Base-by-base conservation (phyloP, 2,888 invertebrate species). In the Theretra japonica region DNA sequence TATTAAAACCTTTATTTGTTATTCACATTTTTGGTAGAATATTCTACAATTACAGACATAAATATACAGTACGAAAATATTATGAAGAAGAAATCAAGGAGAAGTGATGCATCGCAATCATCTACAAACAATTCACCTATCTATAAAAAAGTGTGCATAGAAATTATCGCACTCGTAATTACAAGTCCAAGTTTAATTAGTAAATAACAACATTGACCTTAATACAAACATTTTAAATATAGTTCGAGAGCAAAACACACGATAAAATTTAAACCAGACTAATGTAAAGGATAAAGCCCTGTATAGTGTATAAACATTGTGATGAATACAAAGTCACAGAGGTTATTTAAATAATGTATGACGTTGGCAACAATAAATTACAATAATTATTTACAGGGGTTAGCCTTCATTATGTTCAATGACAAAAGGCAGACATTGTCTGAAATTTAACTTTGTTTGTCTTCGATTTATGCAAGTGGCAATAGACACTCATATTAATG, bases 291-390 rank as follows among this genome's bases (percentile, higher is more conserved):
- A 53, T 53, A n/a, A 53, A 41, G 41, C n/a, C n/a, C n/a, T n/a
- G n/a, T n/a, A n/a, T 41, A 41, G 3, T 41, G 41, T 41, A 41
- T 41, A 41, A 41, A 41, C 15, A 41, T 41, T 53, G 15, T 53
- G n/a, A n/a, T 19, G 4, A 19, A 30, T n/a, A 30, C 30, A 33
- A 21, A 48, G 23, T 65, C 41, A 48, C 17, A 17, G 25, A 30
- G 62, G 21, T 15, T 33, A 62, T 41, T 41, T 41, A 41, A 41
- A 41, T 21, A 28, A 28, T 11, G 17, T 59, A 21, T 23, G 23
- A 57, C 41, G 62, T 65, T 21, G 41, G 23, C 23, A 65, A 65
- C 48, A 23, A 21, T 62, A 15, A 41, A 62, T 41, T 62, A 62
- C 33, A 41, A 62, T 62, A 59, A 28, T 17, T 62, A 62, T 62